Percentiles rank a stretch among this genome's conserved stretches.
Conservation (phyloP, 2,797 vertebrate species). For the Lagodon rhomboides region DNA sequence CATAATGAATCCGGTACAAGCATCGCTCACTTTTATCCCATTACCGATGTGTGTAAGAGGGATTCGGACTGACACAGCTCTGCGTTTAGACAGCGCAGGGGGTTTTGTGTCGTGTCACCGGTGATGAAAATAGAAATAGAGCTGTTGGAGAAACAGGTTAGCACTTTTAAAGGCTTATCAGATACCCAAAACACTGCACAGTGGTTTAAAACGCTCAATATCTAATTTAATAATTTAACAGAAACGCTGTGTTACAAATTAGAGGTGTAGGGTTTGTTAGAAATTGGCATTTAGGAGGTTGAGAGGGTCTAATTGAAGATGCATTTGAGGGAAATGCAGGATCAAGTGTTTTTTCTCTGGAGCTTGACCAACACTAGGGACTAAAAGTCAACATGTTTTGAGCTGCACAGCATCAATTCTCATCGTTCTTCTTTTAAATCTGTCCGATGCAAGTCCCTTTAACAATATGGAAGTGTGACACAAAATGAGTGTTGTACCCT, state of each 20-base stretch:
- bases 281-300: neutral
- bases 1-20: conserved; percentile 16
- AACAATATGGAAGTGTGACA: neutral
- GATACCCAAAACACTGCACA: neutral
- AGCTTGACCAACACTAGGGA: neutral
- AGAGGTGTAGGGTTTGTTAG: neutral
- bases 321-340: neutral
- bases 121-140: neutral
- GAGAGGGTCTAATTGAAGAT: neutral
- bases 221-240: neutral
- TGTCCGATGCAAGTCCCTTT: neutral
- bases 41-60: neutral
- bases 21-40: neutral
- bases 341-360: neutral
- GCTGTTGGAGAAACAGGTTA: neutral
- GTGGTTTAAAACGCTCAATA: neutral
- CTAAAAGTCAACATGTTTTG: neutral
- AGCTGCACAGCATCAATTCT: neutral
- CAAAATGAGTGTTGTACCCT: neutral
- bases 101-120: neutral
- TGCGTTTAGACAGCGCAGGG: neutral
- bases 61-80: neutral
- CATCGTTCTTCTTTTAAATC: neutral
- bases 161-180: neutral
- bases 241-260: neutral